phyloP scores from a whole-genome alignment of 2,797 vertebrate species.

The Capromys pilorides region DNA sequence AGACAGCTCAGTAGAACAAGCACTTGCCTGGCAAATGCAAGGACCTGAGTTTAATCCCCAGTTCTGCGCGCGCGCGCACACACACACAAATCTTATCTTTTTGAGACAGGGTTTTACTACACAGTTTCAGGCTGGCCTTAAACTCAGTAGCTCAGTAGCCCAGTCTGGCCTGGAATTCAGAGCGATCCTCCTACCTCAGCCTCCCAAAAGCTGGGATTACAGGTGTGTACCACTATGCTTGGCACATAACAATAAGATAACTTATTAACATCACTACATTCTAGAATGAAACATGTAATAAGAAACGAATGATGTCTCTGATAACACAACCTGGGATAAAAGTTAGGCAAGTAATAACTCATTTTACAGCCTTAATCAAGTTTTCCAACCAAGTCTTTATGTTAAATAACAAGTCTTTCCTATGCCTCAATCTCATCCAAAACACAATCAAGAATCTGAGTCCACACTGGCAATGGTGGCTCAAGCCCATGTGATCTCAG shows the following conservation, averaged over 20 bases:
- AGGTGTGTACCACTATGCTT: background rate
- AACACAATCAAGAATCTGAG: background rate
- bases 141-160: background rate
- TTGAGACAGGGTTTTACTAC: too few relatives aligned
- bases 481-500: background rate
- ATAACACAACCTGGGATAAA: background rate
- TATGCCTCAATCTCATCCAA: slow-evolving; percentile 23
- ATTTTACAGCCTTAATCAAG: background rate
- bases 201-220: background rate
- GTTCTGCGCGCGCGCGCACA: too few relatives aligned
- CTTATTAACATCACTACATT: background rate
- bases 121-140: background rate
- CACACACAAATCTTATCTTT: too few relatives aligned
- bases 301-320: background rate
- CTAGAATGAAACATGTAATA: slow-evolving; percentile 4
- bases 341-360: background rate
- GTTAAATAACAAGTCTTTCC: slow-evolving; percentile 40
- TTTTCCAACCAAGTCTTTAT: slow-evolving; percentile 32
- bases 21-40: too few relatives aligned
- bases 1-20: too few relatives aligned
- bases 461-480: background rate
- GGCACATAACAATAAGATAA: slow-evolving; percentile 44
- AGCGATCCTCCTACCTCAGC: background rate
- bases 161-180: background rate
- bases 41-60: too few relatives aligned